Evolutionary conservation across 2,888 invertebrate species (phyloP), one percentile per base, ranked within the genome.

Genomic region (Chaetogeoica ovagalla): DNA sequence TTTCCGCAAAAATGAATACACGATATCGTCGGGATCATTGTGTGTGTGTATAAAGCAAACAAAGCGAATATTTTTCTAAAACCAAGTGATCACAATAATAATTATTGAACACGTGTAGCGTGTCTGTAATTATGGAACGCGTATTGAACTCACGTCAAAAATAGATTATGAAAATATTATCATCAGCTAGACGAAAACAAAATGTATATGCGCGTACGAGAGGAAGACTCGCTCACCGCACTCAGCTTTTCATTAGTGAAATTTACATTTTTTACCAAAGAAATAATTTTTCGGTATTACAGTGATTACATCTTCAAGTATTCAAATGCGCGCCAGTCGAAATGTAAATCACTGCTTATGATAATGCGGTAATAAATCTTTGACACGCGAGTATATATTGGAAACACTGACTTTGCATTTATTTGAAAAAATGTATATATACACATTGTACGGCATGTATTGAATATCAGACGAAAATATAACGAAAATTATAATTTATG

Each of bases 321-420:
- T 57, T 70, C 39, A 39, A 70, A 70, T 21, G 37, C 48, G 48
- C n/a, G 13, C 48, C 55, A 37, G 55, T 37, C 19, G 37, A n/a
- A 69, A 37, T n/a, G 13, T 70, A n/a, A n/a, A 57, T 37, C 37
- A 23, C 37, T 3, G 23, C 4, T 39, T 57, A 57, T 37, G n/a
- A 21, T 39, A 70, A 69, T 55, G 5, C 21, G 39, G 39, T 39
- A 21, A 70, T 69, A 69, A 69, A 69, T 69, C 55, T 55, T 52
- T 52, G 69, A 55, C 11, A 55, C 30, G 30, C 0, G 30, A 30
- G 30, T 30, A 11, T 21, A 17, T 19, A 23, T 48, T 30, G 19
- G 30, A 23, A 52, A 52, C 9, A 19, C 30, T 43, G 21, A 48
- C 7, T 48, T 48, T 23, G 43, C 23, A 63, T 62, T 19, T 62